These are phyloP conservation scores for Pomacea maculata DNA, from an alignment of 1,140 invertebrate species.

Conservation along the genomic window DNA sequence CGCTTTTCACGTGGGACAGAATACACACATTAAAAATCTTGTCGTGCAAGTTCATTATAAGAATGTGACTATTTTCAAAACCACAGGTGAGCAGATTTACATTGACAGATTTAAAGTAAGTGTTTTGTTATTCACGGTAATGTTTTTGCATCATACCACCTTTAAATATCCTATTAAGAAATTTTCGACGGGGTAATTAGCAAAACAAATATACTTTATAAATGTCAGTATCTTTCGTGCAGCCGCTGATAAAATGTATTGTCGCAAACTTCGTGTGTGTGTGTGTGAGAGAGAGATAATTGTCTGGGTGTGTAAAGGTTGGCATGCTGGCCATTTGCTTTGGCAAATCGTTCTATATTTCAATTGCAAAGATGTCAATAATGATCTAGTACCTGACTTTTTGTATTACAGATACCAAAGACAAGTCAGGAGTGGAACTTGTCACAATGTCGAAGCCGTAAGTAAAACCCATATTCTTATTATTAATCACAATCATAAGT, in stretches of 20 bases:
- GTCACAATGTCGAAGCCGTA: constrained; percentile 27
- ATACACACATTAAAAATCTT: constrained; percentile 68
- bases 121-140: not conserved
- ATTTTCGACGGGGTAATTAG: too few relatives aligned
- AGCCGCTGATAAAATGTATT: not conserved
- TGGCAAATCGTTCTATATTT: too few relatives aligned
- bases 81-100: constrained; percentile 46
- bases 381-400: not conserved
- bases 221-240: too few relatives aligned
- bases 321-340: too few relatives aligned
- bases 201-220: too few relatives aligned
- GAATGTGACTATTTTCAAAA: constrained; percentile 53
- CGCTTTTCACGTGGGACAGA: constrained; percentile 71
- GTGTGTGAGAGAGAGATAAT: not conserved
- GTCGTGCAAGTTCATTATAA: constrained; percentile 90
- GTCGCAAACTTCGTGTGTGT: not conserved
- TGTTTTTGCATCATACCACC: too few relatives aligned
- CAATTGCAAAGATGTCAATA: not conserved
- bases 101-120: not conserved
- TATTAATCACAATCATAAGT: too few relatives aligned
- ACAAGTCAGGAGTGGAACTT: constrained; percentile 63
- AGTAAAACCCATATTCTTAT: not conserved
- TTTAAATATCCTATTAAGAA: too few relatives aligned
- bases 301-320: constrained; percentile 5
- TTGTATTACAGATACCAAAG: constrained; percentile 74